Base-by-base conservation (phyloP, 2,888 invertebrate genomes). In the Nebria salina region DNA sequence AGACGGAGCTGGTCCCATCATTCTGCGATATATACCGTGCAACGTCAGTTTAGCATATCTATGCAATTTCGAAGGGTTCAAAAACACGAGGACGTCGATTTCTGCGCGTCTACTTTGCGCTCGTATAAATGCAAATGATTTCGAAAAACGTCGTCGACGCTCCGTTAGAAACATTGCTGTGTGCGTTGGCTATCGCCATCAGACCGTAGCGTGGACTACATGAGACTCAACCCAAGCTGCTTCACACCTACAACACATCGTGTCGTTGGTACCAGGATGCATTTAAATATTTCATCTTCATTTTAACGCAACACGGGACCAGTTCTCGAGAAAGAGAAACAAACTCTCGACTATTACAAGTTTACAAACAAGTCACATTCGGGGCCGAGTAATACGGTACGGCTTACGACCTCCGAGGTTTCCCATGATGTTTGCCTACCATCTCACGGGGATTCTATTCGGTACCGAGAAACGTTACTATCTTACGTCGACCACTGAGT, bases 281-380 rank as follows among this genome's bases (percentile, higher is more conserved):
- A 80, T 80, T 80, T 80, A 80, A 80, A 80, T 80, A 80, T 80
- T 80, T 80, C 80, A 80, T 75, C 75, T 80, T 80, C 75, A 80
- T 80, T 80, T 75, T 66, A n/a, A 42, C 20, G 75, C 75, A 20
- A 64, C 64, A 25, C 26, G 75, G 64, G 42, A 73, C 73, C 43
- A 20, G 73, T 73, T 75, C 43, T 64, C 54, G 72, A 42, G 41
- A 20, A 73, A 43, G 65, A 64, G 54, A 54, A 73, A 75, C 70
- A 75, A 72, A 79, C 79, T 79, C 79, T 54, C 65, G 78, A 75
- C 80, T 80, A 80, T 80, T 80, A 80, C 80, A 80, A 80, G 70
- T 80, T 80, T 80, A 80, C 75, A 80, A 80, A 80, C 80, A 80
- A 80, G 80, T 80, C 80, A 80, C 80, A 80, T 80, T 80, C 80